Conservation (phyloP, 2,797 vertebrate genomes). For the Diplodus puntazzo region DNA sequence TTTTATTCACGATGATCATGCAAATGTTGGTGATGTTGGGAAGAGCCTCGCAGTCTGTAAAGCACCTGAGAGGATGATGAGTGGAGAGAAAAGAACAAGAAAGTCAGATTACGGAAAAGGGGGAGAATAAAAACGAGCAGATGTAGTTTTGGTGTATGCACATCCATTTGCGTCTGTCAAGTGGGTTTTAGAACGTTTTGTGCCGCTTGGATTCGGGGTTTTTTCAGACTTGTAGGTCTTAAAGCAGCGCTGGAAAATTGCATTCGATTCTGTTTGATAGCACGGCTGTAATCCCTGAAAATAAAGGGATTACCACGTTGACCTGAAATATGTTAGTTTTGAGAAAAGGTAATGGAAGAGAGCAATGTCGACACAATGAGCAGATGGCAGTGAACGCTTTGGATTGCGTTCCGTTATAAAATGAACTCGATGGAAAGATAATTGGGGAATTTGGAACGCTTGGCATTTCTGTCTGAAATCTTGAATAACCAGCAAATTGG, state of each 20-base stretch:
- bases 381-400: constrained; percentile 3
- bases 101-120: constrained; percentile 64
- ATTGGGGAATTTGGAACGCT: constrained; percentile 24
- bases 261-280: constrained; percentile 7
- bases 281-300: constrained; percentile 1
- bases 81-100: constrained; percentile 60
- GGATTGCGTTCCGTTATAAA: constrained; percentile 15
- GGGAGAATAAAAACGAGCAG: constrained; percentile 27
- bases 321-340: constrained; percentile 4
- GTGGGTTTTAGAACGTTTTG: constrained; percentile 47
- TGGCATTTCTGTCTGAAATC: constrained; percentile 36
- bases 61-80: constrained; percentile 25
- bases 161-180: constrained; percentile 24
- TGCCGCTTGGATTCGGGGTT: constrained; percentile 18
- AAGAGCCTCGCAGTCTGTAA: constrained; percentile 51
- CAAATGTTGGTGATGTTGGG: constrained; percentile 57
- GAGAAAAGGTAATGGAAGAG: neutral
- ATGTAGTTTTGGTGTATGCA: constrained; percentile 26
- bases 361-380: neutral
- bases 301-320: constrained; percentile 1
- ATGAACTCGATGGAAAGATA: constrained; percentile 29
- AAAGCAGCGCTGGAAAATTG: constrained; percentile 1
- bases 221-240: constrained; percentile 7
- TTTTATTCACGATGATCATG: neutral
- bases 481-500: constrained; percentile 13